Percentiles rank a stretch among this genome's conserved stretches.
Conservation (phyloP, 2,113 vertebrate species). For the Geococcyx californianus region DNA sequence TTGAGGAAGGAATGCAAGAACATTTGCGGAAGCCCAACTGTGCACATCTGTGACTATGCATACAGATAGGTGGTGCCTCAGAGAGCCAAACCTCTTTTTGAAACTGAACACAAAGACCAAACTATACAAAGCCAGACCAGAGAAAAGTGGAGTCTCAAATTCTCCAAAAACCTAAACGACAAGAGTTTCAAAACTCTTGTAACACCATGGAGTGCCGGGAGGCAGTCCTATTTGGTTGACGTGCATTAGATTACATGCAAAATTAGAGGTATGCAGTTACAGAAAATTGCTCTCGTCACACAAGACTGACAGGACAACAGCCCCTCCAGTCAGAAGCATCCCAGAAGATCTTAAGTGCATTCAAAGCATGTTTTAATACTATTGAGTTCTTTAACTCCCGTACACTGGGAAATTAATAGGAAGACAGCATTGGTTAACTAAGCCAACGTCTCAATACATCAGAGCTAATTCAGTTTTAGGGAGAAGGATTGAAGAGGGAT, state of each 20-base stretch:
- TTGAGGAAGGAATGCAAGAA: neutral
- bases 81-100: neutral
- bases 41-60: neutral
- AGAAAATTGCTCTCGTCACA: neutral
- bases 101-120: neutral
- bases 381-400: neutral
- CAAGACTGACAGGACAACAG: neutral
- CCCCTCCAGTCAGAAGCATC: neutral
- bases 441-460: neutral
- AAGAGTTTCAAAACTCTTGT: neutral
- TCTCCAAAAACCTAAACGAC: neutral
- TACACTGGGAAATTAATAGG: neutral
- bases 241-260: neutral
- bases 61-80: neutral
- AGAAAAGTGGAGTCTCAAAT: neutral
- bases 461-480: neutral
- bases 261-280: neutral
- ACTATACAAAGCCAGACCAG: neutral
- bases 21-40: neutral
- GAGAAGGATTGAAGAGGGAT: neutral
- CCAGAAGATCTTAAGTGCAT: neutral
- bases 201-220: accelerated
- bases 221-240: neutral
- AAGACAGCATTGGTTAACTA: neutral
- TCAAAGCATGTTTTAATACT: neutral